Evolutionary conservation across 2,797 vertebrate species (phyloP).

Genomic region (Ataeniobius toweri): DNA sequence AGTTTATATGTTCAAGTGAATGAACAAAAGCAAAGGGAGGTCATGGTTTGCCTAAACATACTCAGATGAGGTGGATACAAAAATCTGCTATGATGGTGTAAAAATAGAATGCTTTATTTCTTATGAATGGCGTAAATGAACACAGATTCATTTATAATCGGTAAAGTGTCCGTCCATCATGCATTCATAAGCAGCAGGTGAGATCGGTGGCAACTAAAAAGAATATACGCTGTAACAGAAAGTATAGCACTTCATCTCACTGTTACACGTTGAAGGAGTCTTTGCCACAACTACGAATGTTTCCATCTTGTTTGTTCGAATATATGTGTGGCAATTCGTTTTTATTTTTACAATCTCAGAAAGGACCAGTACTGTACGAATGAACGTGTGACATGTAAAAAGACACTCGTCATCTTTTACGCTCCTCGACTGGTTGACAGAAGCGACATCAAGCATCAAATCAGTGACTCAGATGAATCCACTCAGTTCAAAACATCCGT

Average conservation of each 20-base stretch:
- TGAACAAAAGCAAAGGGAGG: slow-evolving; percentile 29
- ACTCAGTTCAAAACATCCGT: slow-evolving; percentile 50
- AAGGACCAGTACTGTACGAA: slow-evolving; percentile 55
- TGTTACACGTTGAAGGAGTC: slow-evolving; percentile 59
- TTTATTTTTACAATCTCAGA: slow-evolving; percentile 70
- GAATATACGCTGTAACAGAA: slow-evolving; percentile 65
- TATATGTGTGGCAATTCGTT: slow-evolving; percentile 38
- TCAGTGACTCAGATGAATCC: slow-evolving; percentile 58
- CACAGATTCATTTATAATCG: slow-evolving; percentile 47
- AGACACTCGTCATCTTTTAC: slow-evolving; percentile 57
- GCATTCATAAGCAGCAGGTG: slow-evolving; percentile 64
- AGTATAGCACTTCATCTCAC: slow-evolving; percentile 69
- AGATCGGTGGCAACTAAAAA: slow-evolving; percentile 61
- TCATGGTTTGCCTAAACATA: slow-evolving; percentile 35
- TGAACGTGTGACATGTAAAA: slow-evolving; percentile 57
- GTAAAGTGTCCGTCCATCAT: slow-evolving; percentile 62
- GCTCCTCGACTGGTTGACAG: slow-evolving; percentile 62
- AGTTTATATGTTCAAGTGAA: slow-evolving; percentile 6
- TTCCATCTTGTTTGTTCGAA: slow-evolving; percentile 45
- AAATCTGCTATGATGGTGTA: slow-evolving; percentile 46
- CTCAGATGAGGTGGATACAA: slow-evolving; percentile 40
- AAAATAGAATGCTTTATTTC: slow-evolving; percentile 53
- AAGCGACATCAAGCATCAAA: slow-evolving; percentile 66
- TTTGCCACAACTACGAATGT: slow-evolving; percentile 41
- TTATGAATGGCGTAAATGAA: slow-evolving; percentile 43